phyloP scores from a whole-genome alignment of 2,888 invertebrate genomes.

The Sericinus montela region DNA sequence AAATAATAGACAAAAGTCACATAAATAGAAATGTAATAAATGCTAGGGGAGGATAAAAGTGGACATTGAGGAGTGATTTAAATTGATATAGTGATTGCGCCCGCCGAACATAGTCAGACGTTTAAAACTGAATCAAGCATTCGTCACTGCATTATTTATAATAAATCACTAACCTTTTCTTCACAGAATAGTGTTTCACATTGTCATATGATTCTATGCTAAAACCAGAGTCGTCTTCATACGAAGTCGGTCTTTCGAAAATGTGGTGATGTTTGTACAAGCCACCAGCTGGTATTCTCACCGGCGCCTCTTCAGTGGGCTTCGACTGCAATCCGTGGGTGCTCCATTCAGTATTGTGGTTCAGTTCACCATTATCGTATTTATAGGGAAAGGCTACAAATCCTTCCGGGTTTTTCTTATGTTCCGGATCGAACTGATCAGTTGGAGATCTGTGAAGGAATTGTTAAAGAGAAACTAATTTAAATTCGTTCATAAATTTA shows the following conservation, averaged over 20 bases:
- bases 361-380: slow-evolving; percentile 40
- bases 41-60: too few relatives aligned
- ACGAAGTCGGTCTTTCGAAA: slow-evolving; percentile 44
- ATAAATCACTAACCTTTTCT: slow-evolving; percentile 32
- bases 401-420: slow-evolving; percentile 32
- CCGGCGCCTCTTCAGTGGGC: slow-evolving; percentile 49
- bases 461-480: background rate
- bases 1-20: too few relatives aligned
- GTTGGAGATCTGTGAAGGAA: slow-evolving; percentile 36
- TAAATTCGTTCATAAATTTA: too few relatives aligned
- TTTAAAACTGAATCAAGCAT: too few relatives aligned
- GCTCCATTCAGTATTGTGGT: slow-evolving; percentile 36
- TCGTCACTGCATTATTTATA: too few relatives aligned
- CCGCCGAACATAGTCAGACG: too few relatives aligned
- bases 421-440: slow-evolving; percentile 33
- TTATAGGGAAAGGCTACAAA: slow-evolving; percentile 51
- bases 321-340: slow-evolving; percentile 39
- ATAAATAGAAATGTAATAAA: too few relatives aligned
- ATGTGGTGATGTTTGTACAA: slow-evolving; percentile 51
- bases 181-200: slow-evolving; percentile 32
- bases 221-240: slow-evolving; percentile 37
- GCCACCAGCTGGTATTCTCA: slow-evolving; percentile 50
- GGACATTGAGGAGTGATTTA: too few relatives aligned
- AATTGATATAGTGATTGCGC: too few relatives aligned
- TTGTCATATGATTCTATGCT: slow-evolving; percentile 38